Percentiles rank a stretch among this genome's conserved stretches.
Evolutionary conservation across 2,797 vertebrate genomes (phyloP).

Genomic region (Trematomus bernacchii): DNA sequence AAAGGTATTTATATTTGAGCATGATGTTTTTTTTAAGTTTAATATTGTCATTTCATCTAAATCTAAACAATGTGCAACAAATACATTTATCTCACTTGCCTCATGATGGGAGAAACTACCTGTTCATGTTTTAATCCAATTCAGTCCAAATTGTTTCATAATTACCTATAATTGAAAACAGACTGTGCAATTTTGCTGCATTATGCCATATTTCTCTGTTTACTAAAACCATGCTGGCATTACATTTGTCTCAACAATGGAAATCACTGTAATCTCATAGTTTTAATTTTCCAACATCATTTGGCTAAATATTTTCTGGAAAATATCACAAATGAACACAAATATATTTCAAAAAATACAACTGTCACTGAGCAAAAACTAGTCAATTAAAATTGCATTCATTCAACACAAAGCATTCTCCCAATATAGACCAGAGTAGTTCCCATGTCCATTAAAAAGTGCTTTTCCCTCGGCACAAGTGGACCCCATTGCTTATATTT

Average conservation of each 20-base stretch:
- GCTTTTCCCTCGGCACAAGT: conserved; percentile 57
- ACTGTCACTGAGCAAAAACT: not conserved
- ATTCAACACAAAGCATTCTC: conserved; percentile 3
- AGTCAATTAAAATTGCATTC: conserved; percentile 15
- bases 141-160: conserved; percentile 81
- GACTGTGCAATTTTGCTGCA: conserved; percentile 74
- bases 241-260: conserved; percentile 65
- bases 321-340: not conserved
- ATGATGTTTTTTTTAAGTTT: not conserved
- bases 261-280: conserved; percentile 42
- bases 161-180: conserved; percentile 81
- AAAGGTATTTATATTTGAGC: conserved; percentile 1
- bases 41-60: not conserved
- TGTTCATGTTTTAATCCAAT: conserved; percentile 79
- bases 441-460: conserved; percentile 62
- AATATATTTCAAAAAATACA: conserved; percentile 14
- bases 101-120: conserved; percentile 66
- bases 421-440: conserved; percentile 13
- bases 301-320: conserved; percentile 17
- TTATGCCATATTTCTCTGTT: conserved; percentile 70
- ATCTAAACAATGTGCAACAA: conserved; percentile 40
- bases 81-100: conserved; percentile 57
- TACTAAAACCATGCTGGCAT: conserved; percentile 69
- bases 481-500: conserved; percentile 69
- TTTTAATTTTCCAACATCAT: conserved; percentile 32